These are phyloP conservation scores for Athalia circularis DNA, from an alignment of 2,888 invertebrate species.

Conservation along the genomic window DNA sequence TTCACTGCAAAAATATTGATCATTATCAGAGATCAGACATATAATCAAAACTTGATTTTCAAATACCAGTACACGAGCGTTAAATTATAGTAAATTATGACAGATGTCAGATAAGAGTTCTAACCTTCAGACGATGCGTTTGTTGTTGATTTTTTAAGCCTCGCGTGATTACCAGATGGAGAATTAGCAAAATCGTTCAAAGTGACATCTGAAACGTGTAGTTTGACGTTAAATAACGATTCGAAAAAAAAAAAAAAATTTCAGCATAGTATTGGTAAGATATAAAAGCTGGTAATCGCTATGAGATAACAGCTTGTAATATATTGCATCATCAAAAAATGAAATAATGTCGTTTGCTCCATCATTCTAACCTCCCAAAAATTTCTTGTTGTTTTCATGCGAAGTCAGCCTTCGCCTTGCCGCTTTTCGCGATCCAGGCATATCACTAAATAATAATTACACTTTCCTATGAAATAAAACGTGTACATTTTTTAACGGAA, in stretches of 20 bases:
- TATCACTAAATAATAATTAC: constrained; percentile 59
- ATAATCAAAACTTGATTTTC: constrained; percentile 52
- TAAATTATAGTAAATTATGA: constrained; percentile 63
- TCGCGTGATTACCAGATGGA: constrained; percentile 63
- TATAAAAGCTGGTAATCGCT: no score
- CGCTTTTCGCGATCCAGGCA: constrained; percentile 65
- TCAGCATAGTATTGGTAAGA: no score
- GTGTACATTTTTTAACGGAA: constrained; percentile 63
- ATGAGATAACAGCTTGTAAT: no score
- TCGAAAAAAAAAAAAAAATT: no score
- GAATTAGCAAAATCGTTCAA: constrained; percentile 82
- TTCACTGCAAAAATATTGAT: constrained; percentile 49
- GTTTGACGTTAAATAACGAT: constrained; percentile 11
- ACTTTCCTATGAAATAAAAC: constrained; percentile 65
- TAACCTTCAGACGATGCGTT: constrained; percentile 57
- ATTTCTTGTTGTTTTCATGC: constrained; percentile 63
- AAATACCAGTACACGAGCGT: constrained; percentile 56
- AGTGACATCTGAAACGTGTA: constrained; percentile 78
- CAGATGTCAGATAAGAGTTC: constrained; percentile 38
- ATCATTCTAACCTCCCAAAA: constrained; percentile 68
- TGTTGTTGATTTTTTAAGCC: constrained; percentile 67
- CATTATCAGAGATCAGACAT: neutral
- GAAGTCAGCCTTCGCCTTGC: constrained; percentile 54
- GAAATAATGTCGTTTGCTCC: neutral
- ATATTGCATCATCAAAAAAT: constrained; percentile 38